Conservation (phyloP, 1,140 invertebrate genomes). For the Ostrea edulis region DNA sequence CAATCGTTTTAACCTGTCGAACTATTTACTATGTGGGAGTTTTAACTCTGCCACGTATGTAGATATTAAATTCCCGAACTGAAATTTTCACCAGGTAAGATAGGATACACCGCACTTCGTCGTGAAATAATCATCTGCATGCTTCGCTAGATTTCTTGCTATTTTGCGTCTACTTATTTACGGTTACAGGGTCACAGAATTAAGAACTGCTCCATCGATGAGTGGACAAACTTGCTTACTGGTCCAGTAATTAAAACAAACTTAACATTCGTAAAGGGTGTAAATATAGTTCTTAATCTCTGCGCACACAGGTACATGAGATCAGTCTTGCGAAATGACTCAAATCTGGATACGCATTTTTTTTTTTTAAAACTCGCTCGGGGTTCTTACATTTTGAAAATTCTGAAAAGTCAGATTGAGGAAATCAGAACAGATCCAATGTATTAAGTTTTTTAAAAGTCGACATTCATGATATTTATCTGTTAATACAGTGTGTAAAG, state of each 20-base stretch:
- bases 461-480: not conserved
- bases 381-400: not conserved
- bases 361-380: not conserved
- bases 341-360: not conserved
- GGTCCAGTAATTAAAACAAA: slow-evolving; percentile 9
- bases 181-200: not conserved
- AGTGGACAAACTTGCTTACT: not conserved
- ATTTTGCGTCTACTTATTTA: not conserved
- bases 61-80: slow-evolving; percentile 20
- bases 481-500: not conserved
- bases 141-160: not conserved
- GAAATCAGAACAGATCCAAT: not conserved
- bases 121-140: not conserved
- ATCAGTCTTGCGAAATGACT: slow-evolving; percentile 10
- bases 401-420: not conserved
- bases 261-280: no score
- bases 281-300: not conserved
- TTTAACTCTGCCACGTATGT: slow-evolving; percentile 6
- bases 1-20: slow-evolving; percentile 3
- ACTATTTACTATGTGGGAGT: slow-evolving; percentile 19
- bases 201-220: not conserved
- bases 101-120: not conserved
- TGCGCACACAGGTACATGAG: not conserved
- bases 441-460: not conserved
- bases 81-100: slow-evolving; percentile 14